Base-by-base conservation (phyloP, 2,797 vertebrate species). In the Chelon labrosus region DNA sequence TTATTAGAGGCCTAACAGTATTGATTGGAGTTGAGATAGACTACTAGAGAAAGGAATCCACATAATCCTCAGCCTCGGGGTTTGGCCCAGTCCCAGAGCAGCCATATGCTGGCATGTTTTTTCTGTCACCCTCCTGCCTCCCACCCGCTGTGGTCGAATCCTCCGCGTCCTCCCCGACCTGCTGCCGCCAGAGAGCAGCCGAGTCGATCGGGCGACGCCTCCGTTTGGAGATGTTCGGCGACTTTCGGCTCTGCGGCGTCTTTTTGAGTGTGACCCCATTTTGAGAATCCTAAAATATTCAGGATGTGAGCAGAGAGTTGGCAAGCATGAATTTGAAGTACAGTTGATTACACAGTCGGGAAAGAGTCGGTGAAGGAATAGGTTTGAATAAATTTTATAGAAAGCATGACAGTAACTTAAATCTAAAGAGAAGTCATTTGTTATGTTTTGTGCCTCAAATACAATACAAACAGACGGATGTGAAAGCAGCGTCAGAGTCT, bases 51-150 rank as follows among this genome's bases (percentile, higher is more conserved):
- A 68, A 52, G 37, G 22, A 56, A 35, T 61, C 42, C 73, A 42
- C 41, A 67, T 75, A 79, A 82, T 75, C 81, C 70, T 59, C 5
- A 53, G 10, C 46, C 52, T 62, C n/a, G 0, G 38, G 38, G 16
- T 42, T 41, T 84, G 82, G 84, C 80, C 27, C 17, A 3, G 37
- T 73, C 82, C 65, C 82, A 85, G 57, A 77, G 55, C 22, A 20
- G 70, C 85, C 87, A 86, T 85, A 88, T 89, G 86, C 27, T 66
- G 64, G n/a, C 65, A 42, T 69, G 66, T 75, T 80, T 55, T 65
- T 51, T 72, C 63, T 13, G 20, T 77, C 75, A 63, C 54, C 65
- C 64, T 57, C 59, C 77, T 37, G 62, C 65, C 65, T 71, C 14
- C 20, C 38, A n/a, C 65, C 42, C 63, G 2, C 72, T 57, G 61